These are phyloP conservation scores for Hirtodrosophila alboralis DNA, from an alignment of 2,888 invertebrate species.

Conservation along the genomic window DNA sequence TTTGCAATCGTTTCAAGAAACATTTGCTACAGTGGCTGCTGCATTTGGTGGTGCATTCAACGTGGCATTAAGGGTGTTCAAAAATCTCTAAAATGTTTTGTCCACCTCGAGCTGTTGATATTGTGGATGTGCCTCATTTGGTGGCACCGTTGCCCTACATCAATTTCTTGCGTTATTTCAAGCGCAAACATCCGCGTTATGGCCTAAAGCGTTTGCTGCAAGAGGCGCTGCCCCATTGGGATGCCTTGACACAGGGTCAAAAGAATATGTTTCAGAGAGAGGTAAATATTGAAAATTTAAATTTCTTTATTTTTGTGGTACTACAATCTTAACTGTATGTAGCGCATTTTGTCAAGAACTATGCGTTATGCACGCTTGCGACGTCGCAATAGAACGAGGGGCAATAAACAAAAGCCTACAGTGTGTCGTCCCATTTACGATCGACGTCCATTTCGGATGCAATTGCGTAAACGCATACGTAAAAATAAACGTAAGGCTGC, in stretches of 20 bases:
- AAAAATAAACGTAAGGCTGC: no score
- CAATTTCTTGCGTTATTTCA: constrained; percentile 54
- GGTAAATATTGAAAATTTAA: no score
- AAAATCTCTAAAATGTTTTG: no score
- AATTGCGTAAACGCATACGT: neutral
- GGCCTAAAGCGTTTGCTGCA: constrained; percentile 33
- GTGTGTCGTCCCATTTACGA: constrained; percentile 31
- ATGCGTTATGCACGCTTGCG: neutral
- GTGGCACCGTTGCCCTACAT: constrained; percentile 48
- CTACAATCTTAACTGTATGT: neutral
- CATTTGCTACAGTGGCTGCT: constrained; percentile 6
- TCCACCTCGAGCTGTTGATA: constrained; percentile 1
- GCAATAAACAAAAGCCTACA: neutral
- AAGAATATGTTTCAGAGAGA: constrained; percentile 31
- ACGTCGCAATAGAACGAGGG: constrained; percentile 8
- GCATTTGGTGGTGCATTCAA: neutral
- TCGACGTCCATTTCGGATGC: constrained; percentile 4
- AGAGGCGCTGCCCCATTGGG: constrained; percentile 41
- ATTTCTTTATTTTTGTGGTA: no score
- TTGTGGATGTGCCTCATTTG: constrained; percentile 33
- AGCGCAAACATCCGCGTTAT: constrained; percentile 25
- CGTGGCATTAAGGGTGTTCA: no score
- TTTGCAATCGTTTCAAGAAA: neutral
- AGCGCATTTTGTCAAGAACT: constrained; percentile 44
- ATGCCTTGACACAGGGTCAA: constrained; percentile 27